These are phyloP conservation scores for Drosophila pandora DNA, from an alignment of 1,140 invertebrate species.

Conservation along the genomic window DNA sequence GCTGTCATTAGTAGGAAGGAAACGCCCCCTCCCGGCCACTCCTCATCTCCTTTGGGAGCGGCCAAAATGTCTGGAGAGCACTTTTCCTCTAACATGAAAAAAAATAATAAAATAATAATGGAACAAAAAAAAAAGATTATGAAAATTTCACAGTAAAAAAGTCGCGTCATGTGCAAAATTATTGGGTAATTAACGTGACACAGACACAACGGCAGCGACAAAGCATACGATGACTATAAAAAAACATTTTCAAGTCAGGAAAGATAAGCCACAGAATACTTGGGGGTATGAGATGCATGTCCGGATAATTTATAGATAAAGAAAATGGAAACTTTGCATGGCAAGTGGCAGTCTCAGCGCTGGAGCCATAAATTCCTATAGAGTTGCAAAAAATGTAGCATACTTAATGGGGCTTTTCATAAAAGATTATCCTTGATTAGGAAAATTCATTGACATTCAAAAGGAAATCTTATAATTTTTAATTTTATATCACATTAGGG, in stretches of 20 bases:
- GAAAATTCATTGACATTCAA: conserved; percentile 10
- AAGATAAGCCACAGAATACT: conserved; percentile 36
- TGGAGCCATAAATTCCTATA: conserved; percentile 34
- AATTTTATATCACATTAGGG: not conserved
- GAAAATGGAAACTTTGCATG: conserved; percentile 53
- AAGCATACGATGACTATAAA: conserved; percentile 37
- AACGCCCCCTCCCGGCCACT: conserved; percentile 40
- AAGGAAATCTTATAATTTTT: not conserved
- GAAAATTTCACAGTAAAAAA: conserved; percentile 50
- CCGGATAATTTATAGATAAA: conserved; percentile 73
- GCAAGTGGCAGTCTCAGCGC: conserved; percentile 33
- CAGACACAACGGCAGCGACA: conserved; percentile 41
- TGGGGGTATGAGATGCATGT: conserved; percentile 46
- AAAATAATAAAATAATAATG: not conserved
- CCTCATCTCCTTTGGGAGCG: conserved; percentile 38
- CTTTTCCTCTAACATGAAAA: conserved; percentile 22
- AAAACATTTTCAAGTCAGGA: conserved; percentile 37
- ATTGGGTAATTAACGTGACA: conserved; percentile 70
- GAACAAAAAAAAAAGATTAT: conserved; percentile 50
- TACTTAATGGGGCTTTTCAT: conserved; percentile 25
- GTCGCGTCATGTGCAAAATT: conserved; percentile 75
- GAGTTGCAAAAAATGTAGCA: conserved; percentile 23
- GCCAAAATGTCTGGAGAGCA: conserved; percentile 41
- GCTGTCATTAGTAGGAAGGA: conserved; percentile 55
- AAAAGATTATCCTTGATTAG: conserved; percentile 16